A percentile compares a stretch with the other conserved stretches of the same genome.
Conservation (phyloP, 2,797 vertebrate genomes). For the Pagetopsis macropterus region DNA sequence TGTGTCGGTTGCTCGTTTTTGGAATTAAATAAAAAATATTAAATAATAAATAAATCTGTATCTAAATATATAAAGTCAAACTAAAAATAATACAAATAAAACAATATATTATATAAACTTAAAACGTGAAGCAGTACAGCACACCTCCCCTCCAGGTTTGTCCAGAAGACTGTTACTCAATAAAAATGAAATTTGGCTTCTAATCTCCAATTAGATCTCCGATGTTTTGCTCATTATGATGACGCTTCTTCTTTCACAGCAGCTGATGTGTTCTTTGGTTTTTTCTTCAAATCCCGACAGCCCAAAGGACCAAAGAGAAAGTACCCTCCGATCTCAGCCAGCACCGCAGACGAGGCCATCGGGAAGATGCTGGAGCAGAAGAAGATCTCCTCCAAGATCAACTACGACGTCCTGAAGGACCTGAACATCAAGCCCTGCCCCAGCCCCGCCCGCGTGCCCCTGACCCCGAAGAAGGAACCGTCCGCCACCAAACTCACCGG, state of each 20-base stretch:
- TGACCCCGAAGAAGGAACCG: slow-evolving; percentile 68
- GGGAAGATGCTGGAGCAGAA: slow-evolving; percentile 99
- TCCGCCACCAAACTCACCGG: slow-evolving; percentile 63
- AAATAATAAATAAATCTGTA: not conserved
- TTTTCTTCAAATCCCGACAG: slow-evolving; percentile 66
- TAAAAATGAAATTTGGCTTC: not conserved
- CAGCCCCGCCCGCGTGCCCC: slow-evolving; percentile 70
- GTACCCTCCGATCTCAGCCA: slow-evolving; percentile 87
- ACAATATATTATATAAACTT: too few relatives aligned
- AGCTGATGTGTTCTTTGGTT: not conserved
- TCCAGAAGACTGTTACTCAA: not conserved
- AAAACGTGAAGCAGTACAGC: not conserved
- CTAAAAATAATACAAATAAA: too few relatives aligned
- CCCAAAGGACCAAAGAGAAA: slow-evolving; percentile 83
- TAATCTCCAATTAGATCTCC: not conserved
- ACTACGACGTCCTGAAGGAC: slow-evolving; percentile 95
- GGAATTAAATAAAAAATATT: too few relatives aligned
- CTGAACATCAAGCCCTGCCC: slow-evolving; percentile 84
- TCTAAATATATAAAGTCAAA: too few relatives aligned
- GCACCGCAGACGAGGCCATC: slow-evolving; percentile 94
- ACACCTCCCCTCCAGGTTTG: not conserved
- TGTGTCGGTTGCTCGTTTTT: too few relatives aligned
- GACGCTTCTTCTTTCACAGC: not conserved
- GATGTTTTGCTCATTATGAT: not conserved
- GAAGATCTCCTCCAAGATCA: slow-evolving; percentile 96